These are phyloP conservation scores for Drosophila elegans DNA, from an alignment of 1,140 invertebrate species.

Conservation along the genomic window DNA sequence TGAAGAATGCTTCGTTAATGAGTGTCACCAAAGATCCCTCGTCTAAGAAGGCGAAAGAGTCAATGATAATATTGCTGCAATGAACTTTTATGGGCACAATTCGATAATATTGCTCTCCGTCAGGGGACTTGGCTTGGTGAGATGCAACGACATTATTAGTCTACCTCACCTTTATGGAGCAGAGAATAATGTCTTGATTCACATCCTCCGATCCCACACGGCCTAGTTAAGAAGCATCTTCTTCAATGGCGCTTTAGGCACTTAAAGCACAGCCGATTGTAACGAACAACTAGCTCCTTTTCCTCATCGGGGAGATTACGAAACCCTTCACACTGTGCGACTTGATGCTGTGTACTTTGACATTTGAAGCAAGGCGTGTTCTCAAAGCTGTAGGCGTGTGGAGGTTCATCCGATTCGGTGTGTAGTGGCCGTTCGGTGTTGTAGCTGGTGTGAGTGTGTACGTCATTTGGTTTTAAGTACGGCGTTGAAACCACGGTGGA, in stretches of 20 bases:
- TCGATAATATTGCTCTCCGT: not conserved
- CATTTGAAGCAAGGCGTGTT: no score
- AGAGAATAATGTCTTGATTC: not conserved
- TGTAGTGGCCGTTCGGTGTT: not conserved
- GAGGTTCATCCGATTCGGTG: not conserved
- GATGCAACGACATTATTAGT: not conserved
- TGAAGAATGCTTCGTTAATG: not conserved
- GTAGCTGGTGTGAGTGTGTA: not conserved
- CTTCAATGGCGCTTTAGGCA: not conserved
- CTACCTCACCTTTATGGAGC: not conserved
- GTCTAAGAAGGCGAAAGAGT: no score
- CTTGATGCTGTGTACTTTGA: no score
- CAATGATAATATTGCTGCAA: no score
- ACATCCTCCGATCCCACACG: not conserved
- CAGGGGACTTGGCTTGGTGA: not conserved
- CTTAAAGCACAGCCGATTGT: not conserved
- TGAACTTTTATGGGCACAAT: not conserved
- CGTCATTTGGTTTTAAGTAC: not conserved
- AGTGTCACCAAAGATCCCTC: no score
- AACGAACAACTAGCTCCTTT: not conserved
- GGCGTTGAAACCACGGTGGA: not conserved
- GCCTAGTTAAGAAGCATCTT: no score
- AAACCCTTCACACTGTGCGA: not conserved
- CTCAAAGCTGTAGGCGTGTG: not conserved
- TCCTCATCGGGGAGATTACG: not conserved